Evolutionary conservation across 2,888 invertebrate species (phyloP), one percentile per base, ranked within the genome.

Genomic region (Antheraea yamamai): DNA sequence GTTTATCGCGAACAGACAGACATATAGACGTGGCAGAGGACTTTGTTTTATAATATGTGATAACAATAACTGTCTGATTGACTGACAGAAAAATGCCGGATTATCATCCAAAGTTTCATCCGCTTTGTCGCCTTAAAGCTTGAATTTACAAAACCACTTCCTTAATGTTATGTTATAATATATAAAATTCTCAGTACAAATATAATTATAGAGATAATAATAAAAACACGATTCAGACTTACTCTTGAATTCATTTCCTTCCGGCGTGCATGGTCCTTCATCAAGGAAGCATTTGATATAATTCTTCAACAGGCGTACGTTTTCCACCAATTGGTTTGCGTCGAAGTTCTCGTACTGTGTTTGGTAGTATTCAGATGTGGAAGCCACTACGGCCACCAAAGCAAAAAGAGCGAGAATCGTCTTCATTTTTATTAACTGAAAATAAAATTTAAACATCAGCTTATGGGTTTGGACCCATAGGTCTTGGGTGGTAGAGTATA

Each of bases 191-290:
- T 30, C 30, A 30, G 3, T 30, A 30, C 30, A 30, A 30, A 30
- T 30, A 30, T 30, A 30, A 2, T 2, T 30, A 30, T 30, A 30
- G 1, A 47, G 1, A 47, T 47, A 12, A 12, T 47, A 47, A 47
- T 7, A 12, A 47, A 47, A 55, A 55, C 18, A 55, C 74, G 68
- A 39, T 61, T 4, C 73, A 52, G 64, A 90, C 95, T 96, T 90
- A 97, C 97, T 95, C 92, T 96, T 97, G 18, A 97, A 95, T 87
- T 96, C 96, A 64, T 91, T 88, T 76, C 96, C 97, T 84, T 97
- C 97, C 30, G 96, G 87, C 0, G 97, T 97, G 88, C 97, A 97
- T 4, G 95, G 96, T 30, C 96, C 96, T 73, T 92, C 84, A 7
- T 93, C 95, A 78, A 97, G 90, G 85, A 97, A 94, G 84, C 97